Conservation (phyloP, 2,797 vertebrate species). For the Syndactyla subalaris region DNA sequence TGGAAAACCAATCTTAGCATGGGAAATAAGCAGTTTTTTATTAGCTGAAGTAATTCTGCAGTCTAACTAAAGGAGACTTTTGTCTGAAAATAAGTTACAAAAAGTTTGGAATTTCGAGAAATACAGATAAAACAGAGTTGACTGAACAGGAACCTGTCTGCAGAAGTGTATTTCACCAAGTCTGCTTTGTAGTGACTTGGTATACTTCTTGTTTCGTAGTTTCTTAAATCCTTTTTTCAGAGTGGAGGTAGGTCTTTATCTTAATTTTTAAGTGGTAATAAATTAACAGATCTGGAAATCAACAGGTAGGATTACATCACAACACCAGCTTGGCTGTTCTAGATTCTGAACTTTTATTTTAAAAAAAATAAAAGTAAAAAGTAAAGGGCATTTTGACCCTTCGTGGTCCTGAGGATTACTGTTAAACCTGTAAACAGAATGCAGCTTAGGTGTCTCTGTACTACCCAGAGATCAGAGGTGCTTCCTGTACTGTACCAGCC, state of each 20-base stretch:
- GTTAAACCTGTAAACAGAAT: neutral
- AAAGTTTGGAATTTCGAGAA: neutral
- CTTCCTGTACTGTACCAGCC: neutral
- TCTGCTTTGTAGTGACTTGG: neutral
- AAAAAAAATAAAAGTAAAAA: too few species aligned
- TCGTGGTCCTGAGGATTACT: neutral
- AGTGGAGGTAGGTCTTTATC: neutral
- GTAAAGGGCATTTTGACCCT: neutral
- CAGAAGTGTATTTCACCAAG: neutral
- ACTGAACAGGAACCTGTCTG: neutral
- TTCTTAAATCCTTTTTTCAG: neutral
- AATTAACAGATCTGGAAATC: neutral
- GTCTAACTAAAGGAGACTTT: neutral
- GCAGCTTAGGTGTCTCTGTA: neutral
- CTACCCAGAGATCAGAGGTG: rapidly evolving
- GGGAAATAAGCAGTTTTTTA: neutral
- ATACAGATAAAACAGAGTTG: neutral
- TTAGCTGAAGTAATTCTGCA: neutral
- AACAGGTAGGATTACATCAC: neutral
- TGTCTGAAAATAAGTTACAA: neutral
- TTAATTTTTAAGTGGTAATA: neutral
- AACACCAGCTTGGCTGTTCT: neutral
- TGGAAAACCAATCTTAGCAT: neutral
- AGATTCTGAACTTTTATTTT: neutral
- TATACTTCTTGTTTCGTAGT: neutral